Base-by-base conservation (phyloP, 1,140 invertebrate species). In the Brachionus paranguensis region DNA sequence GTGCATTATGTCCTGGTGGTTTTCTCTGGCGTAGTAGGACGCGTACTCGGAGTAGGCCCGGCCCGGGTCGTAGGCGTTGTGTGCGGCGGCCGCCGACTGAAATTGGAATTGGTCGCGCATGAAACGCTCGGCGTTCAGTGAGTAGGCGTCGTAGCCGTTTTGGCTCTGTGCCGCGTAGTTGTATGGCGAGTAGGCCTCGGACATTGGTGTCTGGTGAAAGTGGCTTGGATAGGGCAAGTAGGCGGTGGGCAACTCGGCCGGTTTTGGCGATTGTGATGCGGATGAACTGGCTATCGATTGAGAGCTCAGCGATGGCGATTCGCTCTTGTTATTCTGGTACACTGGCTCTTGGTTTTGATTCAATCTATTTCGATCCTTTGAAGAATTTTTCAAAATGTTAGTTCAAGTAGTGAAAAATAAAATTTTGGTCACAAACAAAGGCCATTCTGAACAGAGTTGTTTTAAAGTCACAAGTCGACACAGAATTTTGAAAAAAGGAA, bases 41-140 rank as follows among this genome's bases (percentile, higher is more conserved):
- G 78, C 78, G 33, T 83, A 83, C 17, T 83, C 78, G 0, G 78
- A 20, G 29, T 83, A 83, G 27, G 78, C 78, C 12, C 78, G 2
- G 29, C 17, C 29, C 2, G 76, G 50, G 29, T 79, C 76, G 50
- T 79, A 79, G 8, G 1, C 29, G n/a, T 37, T 64, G 33, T 29
- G 27, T 2, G 6, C 33, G 2, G 43, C 76, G 5, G 76, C 24
- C 14, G 29, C 24, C 14, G 29, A 33, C 29, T 79, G 76, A 8
- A 79, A 64, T 41, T 64, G 55, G 17, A 79, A 79, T 33, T 33
- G 76, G 24, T 55, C 50, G 74, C 74, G 43, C 50, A 55, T 55
- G 41, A 55, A 47, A 7, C 74, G 29, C 17, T 78, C 65, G 33
- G 65, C 65, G 24, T 68, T 68, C 24, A 68, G 33, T 8, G 65